Evolutionary conservation across 2,888 invertebrate genomes (phyloP), one percentile per base, ranked within the genome.

Genomic region (Yponomeuta sedellus): DNA sequence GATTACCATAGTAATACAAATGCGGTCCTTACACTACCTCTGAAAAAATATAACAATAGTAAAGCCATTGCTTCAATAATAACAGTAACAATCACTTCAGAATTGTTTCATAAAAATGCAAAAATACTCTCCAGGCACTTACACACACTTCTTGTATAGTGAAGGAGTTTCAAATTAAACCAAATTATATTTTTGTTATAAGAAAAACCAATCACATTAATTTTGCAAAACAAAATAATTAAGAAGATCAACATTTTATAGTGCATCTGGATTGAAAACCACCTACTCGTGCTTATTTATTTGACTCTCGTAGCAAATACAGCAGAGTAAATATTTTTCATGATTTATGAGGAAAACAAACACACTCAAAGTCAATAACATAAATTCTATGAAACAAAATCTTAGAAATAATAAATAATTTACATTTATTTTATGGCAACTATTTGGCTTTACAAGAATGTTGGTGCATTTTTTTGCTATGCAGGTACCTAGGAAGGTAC

Each of bases 41-140:
- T 83, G 85, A 85, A 90, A 86, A 88, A 89, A 89, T 90, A 88
- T 87, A 89, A 89, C 88, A 88, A 82, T 86, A 88, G 85, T 86
- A 85, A 85, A 89, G 90, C 88, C 83, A 81, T 81, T 83, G 83
- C 79, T 85, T 82, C 71, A 76, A 34, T 66, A 82, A 83, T 79
- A 82, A 85, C 81, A 84, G 78, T 80, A 81, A 82, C 81, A 83
- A 78, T 78, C 61, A 67, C 58, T 65, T 61, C 52, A 61, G 25
- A 20, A 78, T 73, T 78, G 81, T 74, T 77, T 80, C 75, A 79
- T 83, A 82, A 80, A 87, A 83, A 79, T 81, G 75, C 76, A 77
- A 82, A 81, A 81, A 74, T 79, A 79, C 81, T 84, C 80, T 86
- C 81, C 80, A 88, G 88, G 86, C 90, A 88, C 88, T 84, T 81